phyloP scores from a whole-genome alignment of 2,888 invertebrate species.

The Eudemis profundana region DNA sequence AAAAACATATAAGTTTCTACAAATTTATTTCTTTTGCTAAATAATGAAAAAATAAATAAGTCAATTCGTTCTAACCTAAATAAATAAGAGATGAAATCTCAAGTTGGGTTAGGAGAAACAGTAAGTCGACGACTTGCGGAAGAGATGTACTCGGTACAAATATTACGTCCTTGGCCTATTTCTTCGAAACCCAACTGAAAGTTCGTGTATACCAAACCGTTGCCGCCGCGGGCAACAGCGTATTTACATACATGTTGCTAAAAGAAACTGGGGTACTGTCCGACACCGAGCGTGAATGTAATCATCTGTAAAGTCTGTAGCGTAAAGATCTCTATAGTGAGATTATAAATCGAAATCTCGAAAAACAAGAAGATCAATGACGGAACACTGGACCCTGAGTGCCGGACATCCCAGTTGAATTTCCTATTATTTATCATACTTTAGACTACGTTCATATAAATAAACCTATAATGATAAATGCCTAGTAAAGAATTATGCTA shows the following conservation, averaged over 20 bases:
- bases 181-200: constrained; percentile 85
- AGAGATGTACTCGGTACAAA: constrained; percentile 31
- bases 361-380: background rate
- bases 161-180: constrained; percentile 54
- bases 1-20: constrained; percentile 75
- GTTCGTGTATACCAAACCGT: constrained; percentile 69
- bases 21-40: constrained; percentile 79
- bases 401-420: constrained; percentile 8
- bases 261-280: background rate
- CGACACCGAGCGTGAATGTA: background rate
- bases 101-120: constrained; percentile 84
- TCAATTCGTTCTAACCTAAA: constrained; percentile 68
- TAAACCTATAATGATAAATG: constrained; percentile 25
- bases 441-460: constrained; percentile 31
- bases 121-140: constrained; percentile 44
- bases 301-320: background rate
- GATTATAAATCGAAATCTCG: background rate
- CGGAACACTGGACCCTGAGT: background rate
- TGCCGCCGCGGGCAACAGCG: constrained; percentile 61
- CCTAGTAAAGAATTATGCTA: constrained; percentile 31
- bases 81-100: constrained; percentile 81
- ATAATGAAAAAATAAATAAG: constrained; percentile 78
- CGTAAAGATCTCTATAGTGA: background rate
- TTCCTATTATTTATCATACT: constrained; percentile 26
- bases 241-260: constrained; percentile 69